These are phyloP conservation scores for Parambassis ranga DNA, from an alignment of 2,797 vertebrate genomes.

Conservation along the genomic window DNA sequence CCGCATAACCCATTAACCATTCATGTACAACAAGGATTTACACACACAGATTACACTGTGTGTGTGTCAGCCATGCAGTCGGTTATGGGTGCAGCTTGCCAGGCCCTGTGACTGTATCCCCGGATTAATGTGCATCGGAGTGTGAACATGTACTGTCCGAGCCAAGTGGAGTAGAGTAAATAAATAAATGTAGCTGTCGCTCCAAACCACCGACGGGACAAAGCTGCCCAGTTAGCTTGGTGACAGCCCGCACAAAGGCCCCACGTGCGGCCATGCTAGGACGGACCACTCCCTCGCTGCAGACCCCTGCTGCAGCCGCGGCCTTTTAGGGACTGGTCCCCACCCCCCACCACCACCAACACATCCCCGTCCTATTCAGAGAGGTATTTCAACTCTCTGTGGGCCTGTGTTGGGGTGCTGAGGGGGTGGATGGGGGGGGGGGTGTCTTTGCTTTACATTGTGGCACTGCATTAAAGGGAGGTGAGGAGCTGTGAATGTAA, in stretches of 20 bases:
- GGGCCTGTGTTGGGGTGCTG: background rate
- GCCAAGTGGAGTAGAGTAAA: slow-evolving; percentile 40
- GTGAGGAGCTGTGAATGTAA: slow-evolving; percentile 37
- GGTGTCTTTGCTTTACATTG: slow-evolving; percentile 33
- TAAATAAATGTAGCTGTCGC: slow-evolving; percentile 50
- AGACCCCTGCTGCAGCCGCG: slow-evolving; percentile 19
- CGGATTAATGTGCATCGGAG: slow-evolving; percentile 13
- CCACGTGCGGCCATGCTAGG: slow-evolving; percentile 37
- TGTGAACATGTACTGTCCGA: background rate
- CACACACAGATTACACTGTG: background rate
- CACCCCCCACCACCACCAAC: no score
- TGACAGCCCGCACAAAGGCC: slow-evolving; percentile 60
- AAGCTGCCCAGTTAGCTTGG: slow-evolving; percentile 41
- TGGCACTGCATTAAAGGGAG: slow-evolving; percentile 34
- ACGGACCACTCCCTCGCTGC: slow-evolving; percentile 11
- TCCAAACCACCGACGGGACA: slow-evolving; percentile 14
- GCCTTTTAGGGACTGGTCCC: background rate
- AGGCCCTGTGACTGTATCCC: background rate
- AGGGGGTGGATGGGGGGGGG: background rate
- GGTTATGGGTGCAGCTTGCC: background rate
- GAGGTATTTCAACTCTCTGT: slow-evolving; percentile 55
- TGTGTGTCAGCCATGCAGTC: background rate
- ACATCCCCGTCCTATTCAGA: slow-evolving; percentile 39
- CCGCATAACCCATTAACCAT: background rate
- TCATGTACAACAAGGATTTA: background rate